Evolutionary conservation across 1,140 invertebrate species (phyloP), one percentile per base, ranked within the genome.

Genomic region (Teleogryllus occipitalis): DNA sequence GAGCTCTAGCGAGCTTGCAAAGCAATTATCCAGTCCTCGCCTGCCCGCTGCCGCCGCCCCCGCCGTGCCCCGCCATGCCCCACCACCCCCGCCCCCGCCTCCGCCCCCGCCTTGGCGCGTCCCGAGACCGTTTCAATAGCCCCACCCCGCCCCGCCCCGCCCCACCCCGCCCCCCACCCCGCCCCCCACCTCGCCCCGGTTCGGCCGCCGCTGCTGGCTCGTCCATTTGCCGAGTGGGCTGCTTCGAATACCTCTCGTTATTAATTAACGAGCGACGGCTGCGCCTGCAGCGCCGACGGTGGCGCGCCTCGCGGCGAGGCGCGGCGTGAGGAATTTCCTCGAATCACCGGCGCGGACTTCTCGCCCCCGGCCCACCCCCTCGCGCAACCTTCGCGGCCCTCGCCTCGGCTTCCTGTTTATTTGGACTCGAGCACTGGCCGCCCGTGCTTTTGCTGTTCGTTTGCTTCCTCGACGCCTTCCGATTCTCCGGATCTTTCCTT

Each of bases 211-310:
- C 54, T 65, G 10, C 10, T 14, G 18, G 54, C 54, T 65, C 54
- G 54, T 65, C 54, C 54, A 65, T 65, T 65, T 65, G 54, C 54
- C 54, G 54, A 65, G 54, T 18, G 54, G 54, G 54, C 54, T 65
- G 54, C 54, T 65, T 65, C 54, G 54, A 65, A 65, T 65, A 65
- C 54, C 54, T 65, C 54, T 65, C 54, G 54, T 65, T 65, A 65
- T 65, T 65, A 65, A 65, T 65, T 65, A 65, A 65, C 54, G 54
- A 65, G 54, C 54, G 54, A 65, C 54, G 10, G 18, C 54, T 65
- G 18, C 54, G 54, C 18, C 54, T 14, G 54, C 18, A 65, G 18
- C 10, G 54, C 27, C 27, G 54, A 18, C 18, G 54, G 54, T 18
- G 54, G 10, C 54, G 54, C 18, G 10, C 10, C 10, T 7, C 54